These are phyloP conservation scores for Lycodopsis pacificus DNA, from an alignment of 2,797 vertebrate genomes.

Conservation along the genomic window DNA sequence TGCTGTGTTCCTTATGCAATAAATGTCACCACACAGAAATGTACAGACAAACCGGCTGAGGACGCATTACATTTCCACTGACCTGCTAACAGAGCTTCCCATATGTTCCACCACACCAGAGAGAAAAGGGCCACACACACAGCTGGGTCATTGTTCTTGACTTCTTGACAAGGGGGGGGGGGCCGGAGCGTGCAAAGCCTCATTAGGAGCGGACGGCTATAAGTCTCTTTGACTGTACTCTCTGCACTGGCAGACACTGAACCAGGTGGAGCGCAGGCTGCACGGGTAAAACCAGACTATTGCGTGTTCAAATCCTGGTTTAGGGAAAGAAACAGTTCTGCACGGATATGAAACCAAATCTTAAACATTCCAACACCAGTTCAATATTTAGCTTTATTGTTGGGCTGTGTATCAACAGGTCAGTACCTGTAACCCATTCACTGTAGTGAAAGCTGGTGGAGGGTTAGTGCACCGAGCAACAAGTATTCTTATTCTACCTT, in stretches of 20 bases:
- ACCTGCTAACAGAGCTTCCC: conserved; percentile 53
- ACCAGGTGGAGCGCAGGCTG: conserved; percentile 50
- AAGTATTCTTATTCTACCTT: neutral
- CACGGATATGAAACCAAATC: conserved; percentile 4
- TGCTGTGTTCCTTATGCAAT: conserved; percentile 17
- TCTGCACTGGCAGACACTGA: conserved; percentile 55
- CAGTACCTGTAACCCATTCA: neutral
- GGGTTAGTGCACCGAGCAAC: conserved; percentile 27
- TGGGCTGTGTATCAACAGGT: neutral
- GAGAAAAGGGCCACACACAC: conserved; percentile 58
- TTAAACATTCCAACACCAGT: conserved; percentile 15
- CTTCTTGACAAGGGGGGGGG: neutral
- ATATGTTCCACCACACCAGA: conserved; percentile 37
- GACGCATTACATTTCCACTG: conserved; percentile 43
- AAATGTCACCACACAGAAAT: conserved; percentile 14
- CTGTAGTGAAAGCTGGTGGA: conserved; percentile 4
- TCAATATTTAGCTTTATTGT: conserved; percentile 17
- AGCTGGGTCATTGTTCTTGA: conserved; percentile 74
- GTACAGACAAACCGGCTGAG: conserved; percentile 15
- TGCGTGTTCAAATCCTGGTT: conserved; percentile 53
- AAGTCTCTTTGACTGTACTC: conserved; percentile 75
- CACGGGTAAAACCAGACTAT: conserved; percentile 23
- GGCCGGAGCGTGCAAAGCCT: conserved; percentile 67
- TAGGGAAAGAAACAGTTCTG: conserved; percentile 10
- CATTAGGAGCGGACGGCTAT: conserved; percentile 62